phyloP scores from a whole-genome alignment of 2,113 vertebrate species.

The Oriolus oriolus region DNA sequence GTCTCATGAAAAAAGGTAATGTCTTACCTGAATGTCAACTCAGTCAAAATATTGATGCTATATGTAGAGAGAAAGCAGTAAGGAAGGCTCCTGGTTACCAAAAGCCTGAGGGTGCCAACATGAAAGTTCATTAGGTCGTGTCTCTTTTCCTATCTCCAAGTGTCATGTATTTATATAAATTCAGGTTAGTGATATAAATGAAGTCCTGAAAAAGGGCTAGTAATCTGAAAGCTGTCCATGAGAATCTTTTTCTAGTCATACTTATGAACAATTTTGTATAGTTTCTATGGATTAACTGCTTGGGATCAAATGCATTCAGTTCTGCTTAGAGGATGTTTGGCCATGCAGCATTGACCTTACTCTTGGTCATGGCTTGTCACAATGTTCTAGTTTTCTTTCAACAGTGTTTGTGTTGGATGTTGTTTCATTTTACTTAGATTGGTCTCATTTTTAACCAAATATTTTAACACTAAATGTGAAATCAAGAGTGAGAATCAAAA shows the following conservation, averaged over 20 bases:
- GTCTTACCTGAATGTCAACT: not conserved
- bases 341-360: not conserved
- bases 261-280: not conserved
- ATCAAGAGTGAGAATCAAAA: not conserved
- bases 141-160: not conserved
- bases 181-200: not conserved
- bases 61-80: not conserved
- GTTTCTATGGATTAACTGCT: not conserved
- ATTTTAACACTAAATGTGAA: not conserved
- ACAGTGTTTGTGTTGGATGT: not conserved
- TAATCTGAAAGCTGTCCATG: not conserved
- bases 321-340: not conserved
- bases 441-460: not conserved
- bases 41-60: not conserved
- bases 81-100: not conserved
- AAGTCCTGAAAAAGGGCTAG: not conserved
- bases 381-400: not conserved
- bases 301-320: not conserved
- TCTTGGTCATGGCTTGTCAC: fast-evolving
- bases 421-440: not conserved
- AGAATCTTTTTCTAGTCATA: not conserved
- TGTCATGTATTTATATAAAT: not conserved
- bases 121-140: not conserved
- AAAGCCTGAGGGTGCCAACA: not conserved
- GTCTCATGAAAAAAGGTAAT: not conserved